Percentiles rank a stretch among this genome's conserved stretches.
phyloP scores from a whole-genome alignment of 1,140 invertebrate genomes.

The Leptinotarsa defecta region DNA sequence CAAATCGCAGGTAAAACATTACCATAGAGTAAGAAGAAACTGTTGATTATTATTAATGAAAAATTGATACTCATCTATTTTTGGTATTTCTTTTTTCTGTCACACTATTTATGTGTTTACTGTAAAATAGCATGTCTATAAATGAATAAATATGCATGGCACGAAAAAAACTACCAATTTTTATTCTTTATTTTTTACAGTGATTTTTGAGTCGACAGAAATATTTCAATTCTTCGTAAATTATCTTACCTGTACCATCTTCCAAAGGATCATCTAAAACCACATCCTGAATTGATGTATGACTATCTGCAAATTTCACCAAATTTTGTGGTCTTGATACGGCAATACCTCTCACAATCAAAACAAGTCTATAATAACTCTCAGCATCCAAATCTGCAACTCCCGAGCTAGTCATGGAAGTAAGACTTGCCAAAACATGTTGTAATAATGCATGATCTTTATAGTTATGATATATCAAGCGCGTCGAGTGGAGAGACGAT shows the following conservation, averaged over 20 bases:
- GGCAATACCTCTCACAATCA: slow-evolving; percentile 84
- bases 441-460: slow-evolving; percentile 85
- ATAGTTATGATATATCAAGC: slow-evolving; percentile 79
- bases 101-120: too few relatives aligned
- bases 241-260: slow-evolving; percentile 35
- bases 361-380: slow-evolving; percentile 84
- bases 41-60: too few relatives aligned
- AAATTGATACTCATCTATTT: too few relatives aligned
- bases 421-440: slow-evolving; percentile 75
- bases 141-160: too few relatives aligned
- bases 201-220: too few relatives aligned
- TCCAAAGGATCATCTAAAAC: slow-evolving; percentile 58
- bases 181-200: too few relatives aligned
- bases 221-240: too few relatives aligned
- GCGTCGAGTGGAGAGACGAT: slow-evolving; percentile 76
- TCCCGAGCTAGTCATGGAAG: slow-evolving; percentile 62
- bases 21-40: too few relatives aligned
- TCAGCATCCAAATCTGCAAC: slow-evolving; percentile 82
- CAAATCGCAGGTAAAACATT: too few relatives aligned
- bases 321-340: slow-evolving; percentile 82
- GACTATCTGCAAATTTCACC: slow-evolving; percentile 74
- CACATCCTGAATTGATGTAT: slow-evolving; percentile 57
- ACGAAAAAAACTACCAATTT: too few relatives aligned
- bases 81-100: too few relatives aligned
- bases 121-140: too few relatives aligned